Conservation (phyloP, 1,140 invertebrate species). For the Drosophila mayri region DNA sequence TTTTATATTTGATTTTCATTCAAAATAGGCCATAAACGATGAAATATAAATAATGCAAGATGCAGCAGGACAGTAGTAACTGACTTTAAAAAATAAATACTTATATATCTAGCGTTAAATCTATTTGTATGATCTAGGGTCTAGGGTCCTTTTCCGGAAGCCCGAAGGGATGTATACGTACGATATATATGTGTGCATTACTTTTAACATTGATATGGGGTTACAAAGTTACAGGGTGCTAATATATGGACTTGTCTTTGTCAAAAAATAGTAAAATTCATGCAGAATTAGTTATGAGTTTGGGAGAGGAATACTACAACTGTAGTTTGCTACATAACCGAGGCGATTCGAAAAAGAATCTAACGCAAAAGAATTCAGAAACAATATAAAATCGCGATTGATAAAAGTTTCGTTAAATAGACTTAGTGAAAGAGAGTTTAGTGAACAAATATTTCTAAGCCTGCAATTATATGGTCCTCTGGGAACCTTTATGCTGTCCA, state of each 20-base stretch:
- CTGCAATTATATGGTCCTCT: not conserved
- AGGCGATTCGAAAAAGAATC: not conserved
- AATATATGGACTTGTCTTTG: not conserved
- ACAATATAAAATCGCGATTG: not conserved
- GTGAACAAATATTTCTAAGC: not conserved
- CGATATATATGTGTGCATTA: conserved; percentile 31
- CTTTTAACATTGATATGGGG: conserved; percentile 54
- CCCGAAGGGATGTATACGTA: not conserved
- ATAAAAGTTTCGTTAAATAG: not conserved
- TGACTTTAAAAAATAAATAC: conserved; percentile 17
- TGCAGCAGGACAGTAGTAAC: not conserved
- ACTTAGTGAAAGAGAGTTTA: too few species aligned
- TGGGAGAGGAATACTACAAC: not conserved
- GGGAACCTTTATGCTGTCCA: not conserved
- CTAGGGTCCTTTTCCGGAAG: conserved; percentile 2
- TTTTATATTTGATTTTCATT: not conserved
- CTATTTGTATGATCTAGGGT: not conserved
- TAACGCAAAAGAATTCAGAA: not conserved
- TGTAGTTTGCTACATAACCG: not conserved
- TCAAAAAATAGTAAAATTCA: not conserved
- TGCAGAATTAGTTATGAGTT: not conserved
- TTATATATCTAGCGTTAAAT: conserved; percentile 13
- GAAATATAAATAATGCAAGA: not conserved
- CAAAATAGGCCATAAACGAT: not conserved
- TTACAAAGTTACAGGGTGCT: conserved; percentile 4